These are phyloP conservation scores for Hedychridium roseum DNA, from an alignment of 2,888 invertebrate genomes.

Conservation along the genomic window DNA sequence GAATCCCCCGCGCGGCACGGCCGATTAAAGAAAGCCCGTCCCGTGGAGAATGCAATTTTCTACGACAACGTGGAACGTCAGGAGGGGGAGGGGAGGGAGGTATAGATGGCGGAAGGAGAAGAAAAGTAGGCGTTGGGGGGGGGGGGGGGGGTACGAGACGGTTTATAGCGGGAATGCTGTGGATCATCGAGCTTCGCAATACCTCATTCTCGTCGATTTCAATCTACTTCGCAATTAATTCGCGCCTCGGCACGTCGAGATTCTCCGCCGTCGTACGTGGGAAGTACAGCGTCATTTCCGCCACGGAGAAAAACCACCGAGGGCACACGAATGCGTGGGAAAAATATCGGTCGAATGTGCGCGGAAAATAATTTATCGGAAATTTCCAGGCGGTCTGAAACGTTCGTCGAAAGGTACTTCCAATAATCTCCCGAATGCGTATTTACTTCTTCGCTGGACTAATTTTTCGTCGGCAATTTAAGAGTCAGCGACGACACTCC, in stretches of 20 bases:
- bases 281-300: too few relatives aligned
- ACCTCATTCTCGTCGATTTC: neutral
- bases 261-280: neutral
- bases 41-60: constrained; percentile 34
- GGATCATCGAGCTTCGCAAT: neutral
- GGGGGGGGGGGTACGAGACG: neutral
- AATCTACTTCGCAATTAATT: neutral
- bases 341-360: too few relatives aligned
- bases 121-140: neutral
- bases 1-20: constrained; percentile 18
- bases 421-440: too few relatives aligned
- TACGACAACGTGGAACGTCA: constrained; percentile 16
- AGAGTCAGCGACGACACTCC: too few relatives aligned
- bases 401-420: too few relatives aligned
- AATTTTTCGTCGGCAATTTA: too few relatives aligned
- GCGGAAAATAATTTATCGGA: too few relatives aligned
- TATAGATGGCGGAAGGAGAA: neutral
- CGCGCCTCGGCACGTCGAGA: neutral
- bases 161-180: neutral
- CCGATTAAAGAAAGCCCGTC: constrained; percentile 29
- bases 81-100: neutral
- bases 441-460: too few relatives aligned
- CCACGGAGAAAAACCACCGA: too few relatives aligned
- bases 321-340: too few relatives aligned
- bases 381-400: too few relatives aligned